Percentiles rank a stretch among this genome's conserved stretches.
Conservation (phyloP, 2,113 vertebrate species). For the Amazona vittata region DNA sequence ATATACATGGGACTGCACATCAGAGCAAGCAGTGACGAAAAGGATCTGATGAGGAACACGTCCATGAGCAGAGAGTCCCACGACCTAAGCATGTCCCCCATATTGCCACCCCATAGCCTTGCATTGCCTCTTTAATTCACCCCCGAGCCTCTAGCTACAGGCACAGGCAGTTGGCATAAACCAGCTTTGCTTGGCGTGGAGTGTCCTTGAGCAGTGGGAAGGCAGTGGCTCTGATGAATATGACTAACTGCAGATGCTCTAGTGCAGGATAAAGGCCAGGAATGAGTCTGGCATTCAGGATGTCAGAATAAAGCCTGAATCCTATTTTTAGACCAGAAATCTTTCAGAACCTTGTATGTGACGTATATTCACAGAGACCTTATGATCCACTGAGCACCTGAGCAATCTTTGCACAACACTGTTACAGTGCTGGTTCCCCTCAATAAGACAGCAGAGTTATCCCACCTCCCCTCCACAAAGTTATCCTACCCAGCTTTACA, state of each 20-base stretch:
- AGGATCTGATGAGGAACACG: not conserved
- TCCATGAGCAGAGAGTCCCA: not conserved
- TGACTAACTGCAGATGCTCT: slow-evolving; percentile 39
- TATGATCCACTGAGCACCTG: not conserved
- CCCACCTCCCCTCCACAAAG: not conserved
- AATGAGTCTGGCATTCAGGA: not conserved
- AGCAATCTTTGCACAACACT: not conserved
- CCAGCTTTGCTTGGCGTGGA: not conserved
- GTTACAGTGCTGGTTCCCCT: not conserved
- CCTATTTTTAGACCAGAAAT: slow-evolving; percentile 31
- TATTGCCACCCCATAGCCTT: not conserved
- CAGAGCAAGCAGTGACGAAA: not conserved
- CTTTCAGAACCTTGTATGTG: not conserved
- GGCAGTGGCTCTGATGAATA: not conserved
- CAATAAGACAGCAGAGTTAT: not conserved
- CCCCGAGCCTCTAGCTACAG: not conserved
- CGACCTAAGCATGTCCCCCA: not conserved
- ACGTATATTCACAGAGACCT: not conserved
- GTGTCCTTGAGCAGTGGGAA: not conserved
- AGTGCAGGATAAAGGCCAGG: slow-evolving; percentile 21
- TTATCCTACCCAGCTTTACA: not conserved
- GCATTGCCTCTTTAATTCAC: not conserved
- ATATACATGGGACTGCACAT: no score
- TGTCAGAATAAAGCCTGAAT: not conserved
- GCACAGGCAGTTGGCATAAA: not conserved